A percentile compares a stretch with the other conserved stretches of the same genome.
phyloP scores from a whole-genome alignment of 1,140 invertebrate species.

The Microplitis demolitor region DNA sequence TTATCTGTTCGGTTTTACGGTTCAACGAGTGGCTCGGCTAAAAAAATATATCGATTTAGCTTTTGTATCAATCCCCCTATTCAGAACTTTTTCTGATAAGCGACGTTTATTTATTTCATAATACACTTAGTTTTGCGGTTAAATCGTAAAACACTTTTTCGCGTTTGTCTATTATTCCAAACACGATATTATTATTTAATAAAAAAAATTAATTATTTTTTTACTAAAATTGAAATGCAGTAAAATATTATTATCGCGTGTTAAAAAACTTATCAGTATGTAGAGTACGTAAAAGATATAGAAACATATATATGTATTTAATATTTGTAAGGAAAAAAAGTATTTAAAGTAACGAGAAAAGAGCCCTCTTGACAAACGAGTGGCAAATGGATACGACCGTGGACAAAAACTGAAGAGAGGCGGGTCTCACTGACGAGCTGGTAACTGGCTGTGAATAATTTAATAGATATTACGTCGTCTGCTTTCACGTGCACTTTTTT shows the following conservation, averaged over 20 bases:
- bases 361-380: conserved; percentile 21
- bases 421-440: conserved; percentile 44
- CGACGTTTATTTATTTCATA: conserved; percentile 3
- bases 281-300: too few relatives aligned
- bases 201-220: background rate
- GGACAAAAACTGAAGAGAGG: conserved; percentile 36
- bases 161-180: background rate
- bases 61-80: background rate
- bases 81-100: background rate
- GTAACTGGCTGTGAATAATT: conserved; percentile 51
- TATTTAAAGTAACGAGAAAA: conserved; percentile 21
- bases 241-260: too few relatives aligned
- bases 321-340: background rate
- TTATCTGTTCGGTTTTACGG: conserved; percentile 24
- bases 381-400: conserved; percentile 15
- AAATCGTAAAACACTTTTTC: background rate
- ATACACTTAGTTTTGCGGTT: background rate
- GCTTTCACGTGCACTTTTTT: conserved; percentile 9
- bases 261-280: too few relatives aligned
- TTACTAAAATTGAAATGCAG: too few relatives aligned
- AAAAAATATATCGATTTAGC: conserved; percentile 22
- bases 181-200: too few relatives aligned
- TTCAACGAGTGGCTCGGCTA: conserved; percentile 17
- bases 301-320: background rate
- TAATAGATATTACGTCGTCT: conserved; percentile 42